Evolutionary conservation across 2,888 invertebrate species (phyloP).

Genomic region (Pristionchus exspectatus): DNA sequence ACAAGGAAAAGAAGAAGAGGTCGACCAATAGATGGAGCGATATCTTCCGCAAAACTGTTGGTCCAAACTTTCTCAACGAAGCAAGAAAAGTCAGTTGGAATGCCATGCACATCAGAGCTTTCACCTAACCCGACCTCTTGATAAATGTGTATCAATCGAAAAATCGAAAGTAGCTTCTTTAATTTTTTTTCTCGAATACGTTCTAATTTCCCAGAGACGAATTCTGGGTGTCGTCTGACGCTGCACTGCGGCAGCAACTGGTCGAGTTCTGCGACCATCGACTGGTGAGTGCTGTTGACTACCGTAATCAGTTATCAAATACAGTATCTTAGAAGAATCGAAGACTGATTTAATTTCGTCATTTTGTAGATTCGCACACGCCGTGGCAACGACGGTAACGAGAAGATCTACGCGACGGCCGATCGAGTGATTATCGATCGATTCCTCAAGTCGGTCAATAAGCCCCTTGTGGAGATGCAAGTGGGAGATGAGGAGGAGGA

Average conservation of each 20-base stretch:
- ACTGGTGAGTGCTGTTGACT: conserved; percentile 84
- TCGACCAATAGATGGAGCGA: no score
- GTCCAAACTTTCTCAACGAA: no score
- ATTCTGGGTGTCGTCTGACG: conserved; percentile 93
- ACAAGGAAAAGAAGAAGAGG: no score
- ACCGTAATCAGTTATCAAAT: background rate
- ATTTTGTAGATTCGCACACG: conserved; percentile 46
- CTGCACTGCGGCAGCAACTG: conserved; percentile 88
- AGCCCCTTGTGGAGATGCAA: conserved; percentile 26
- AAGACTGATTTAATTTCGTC: background rate
- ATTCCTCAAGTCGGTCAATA: conserved; percentile 59
- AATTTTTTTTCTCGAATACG: background rate
- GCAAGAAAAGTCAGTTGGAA: no score
- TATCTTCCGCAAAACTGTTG: no score
- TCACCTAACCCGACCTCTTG: no score
- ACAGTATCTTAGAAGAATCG: background rate
- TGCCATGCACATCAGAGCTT: no score
- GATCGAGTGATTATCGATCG: conserved; percentile 64
- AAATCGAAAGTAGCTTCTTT: no score
- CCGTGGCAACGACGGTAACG: conserved; percentile 66
- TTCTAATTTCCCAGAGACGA: conserved; percentile 84
- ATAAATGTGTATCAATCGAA: no score
- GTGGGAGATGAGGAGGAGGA: conserved; percentile 21
- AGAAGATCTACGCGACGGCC: conserved; percentile 65
- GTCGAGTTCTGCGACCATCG: conserved; percentile 97